Conservation (phyloP, 2,797 vertebrate species). For the Characodon lateralis region DNA sequence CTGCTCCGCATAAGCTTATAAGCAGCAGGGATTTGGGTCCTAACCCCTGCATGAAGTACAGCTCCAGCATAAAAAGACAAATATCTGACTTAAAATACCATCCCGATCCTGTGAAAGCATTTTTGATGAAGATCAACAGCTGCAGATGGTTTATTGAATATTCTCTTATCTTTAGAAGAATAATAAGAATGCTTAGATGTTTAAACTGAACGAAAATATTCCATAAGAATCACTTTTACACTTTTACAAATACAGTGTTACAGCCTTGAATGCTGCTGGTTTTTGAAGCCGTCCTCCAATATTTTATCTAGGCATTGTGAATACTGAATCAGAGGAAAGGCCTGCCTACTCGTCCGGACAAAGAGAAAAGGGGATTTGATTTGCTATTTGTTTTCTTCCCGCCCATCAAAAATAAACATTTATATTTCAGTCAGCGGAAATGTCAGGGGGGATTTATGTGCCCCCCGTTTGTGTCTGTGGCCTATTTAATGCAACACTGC, state of each 20-base stretch:
- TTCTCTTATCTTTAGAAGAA: slow-evolving; percentile 15
- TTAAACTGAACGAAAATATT: slow-evolving; percentile 9
- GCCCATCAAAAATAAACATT: slow-evolving; percentile 56
- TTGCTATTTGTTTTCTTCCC: slow-evolving; percentile 10
- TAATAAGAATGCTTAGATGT: slow-evolving; percentile 5
- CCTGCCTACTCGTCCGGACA: slow-evolving; percentile 13
- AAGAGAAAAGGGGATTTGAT: slow-evolving; percentile 35
- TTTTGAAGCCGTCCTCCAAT: neutral
- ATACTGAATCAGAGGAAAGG: slow-evolving; percentile 15
- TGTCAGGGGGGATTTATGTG: slow-evolving; percentile 63
- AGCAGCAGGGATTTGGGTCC: slow-evolving; percentile 33
- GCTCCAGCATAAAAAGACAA: slow-evolving; percentile 19
- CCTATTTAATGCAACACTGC: slow-evolving; percentile 67
- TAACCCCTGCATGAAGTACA: slow-evolving; percentile 21
- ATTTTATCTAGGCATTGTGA: slow-evolving; percentile 4
- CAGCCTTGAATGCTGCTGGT: slow-evolving; percentile 8
- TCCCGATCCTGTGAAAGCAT: neutral
- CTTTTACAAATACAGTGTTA: slow-evolving; percentile 7
- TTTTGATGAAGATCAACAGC: slow-evolving; percentile 22
- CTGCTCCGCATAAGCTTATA: neutral
- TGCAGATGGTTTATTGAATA: slow-evolving; percentile 11
- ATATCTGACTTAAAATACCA: slow-evolving; percentile 19
- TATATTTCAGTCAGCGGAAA: slow-evolving; percentile 50
- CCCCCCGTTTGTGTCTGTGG: slow-evolving; percentile 48
- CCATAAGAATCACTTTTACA: neutral